These are phyloP conservation scores for Mirza zaza DNA, from an alignment of 2,113 vertebrate species.

Conservation along the genomic window DNA sequence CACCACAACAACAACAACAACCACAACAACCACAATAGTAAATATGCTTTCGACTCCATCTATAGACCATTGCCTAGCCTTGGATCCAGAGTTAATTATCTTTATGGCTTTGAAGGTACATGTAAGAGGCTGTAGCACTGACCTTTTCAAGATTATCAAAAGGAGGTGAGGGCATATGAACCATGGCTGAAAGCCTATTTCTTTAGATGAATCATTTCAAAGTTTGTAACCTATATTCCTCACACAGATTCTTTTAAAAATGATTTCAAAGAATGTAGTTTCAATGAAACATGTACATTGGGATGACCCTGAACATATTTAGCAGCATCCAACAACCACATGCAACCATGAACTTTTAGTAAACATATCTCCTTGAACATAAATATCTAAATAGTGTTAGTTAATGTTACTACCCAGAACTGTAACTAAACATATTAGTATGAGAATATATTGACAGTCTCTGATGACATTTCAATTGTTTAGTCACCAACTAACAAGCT, in stretches of 20 bases:
- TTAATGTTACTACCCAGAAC: neutral
- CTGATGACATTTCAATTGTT: neutral
- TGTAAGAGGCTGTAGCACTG: neutral
- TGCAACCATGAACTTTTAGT: neutral
- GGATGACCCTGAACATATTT: neutral
- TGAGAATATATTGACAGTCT: neutral
- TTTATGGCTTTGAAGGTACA: neutral
- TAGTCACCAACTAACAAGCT: neutral
- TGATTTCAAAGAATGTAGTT: neutral
- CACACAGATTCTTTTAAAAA: neutral
- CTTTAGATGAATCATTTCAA: constrained; percentile 14
- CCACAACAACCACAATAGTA: neutral
- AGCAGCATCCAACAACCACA: neutral
- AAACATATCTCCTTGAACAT: neutral
- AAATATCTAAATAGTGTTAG: neutral
- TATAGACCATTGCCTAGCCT: neutral
- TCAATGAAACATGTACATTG: neutral
- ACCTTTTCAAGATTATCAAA: neutral
- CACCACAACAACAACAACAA: neutral
- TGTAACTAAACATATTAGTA: neutral
- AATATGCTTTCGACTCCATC: neutral
- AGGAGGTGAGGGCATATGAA: neutral
- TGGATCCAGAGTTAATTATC: neutral
- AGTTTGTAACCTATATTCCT: neutral
- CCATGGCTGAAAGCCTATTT: neutral